Conservation (phyloP, 2,888 invertebrate genomes). For the Uloborus plumipes region DNA sequence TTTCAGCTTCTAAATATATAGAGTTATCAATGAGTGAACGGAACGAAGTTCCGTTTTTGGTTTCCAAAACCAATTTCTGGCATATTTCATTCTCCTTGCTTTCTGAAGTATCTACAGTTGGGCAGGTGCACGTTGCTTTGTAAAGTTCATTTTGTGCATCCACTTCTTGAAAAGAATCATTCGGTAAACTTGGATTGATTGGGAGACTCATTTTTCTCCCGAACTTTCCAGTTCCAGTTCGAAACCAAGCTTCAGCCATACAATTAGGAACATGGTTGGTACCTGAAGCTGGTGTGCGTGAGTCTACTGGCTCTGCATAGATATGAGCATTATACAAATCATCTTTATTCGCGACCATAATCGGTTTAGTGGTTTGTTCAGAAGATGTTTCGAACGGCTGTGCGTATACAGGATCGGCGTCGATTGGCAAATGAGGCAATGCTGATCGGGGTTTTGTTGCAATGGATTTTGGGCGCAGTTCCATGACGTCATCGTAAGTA, state of each 20-base stretch:
- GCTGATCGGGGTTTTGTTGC: slow-evolving; percentile 20
- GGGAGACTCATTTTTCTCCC: slow-evolving; percentile 34
- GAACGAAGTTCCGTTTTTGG: neutral
- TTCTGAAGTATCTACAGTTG: too few species aligned
- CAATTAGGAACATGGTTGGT: slow-evolving; percentile 4
- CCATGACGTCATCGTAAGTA: slow-evolving; percentile 37
- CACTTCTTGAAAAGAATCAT: too few species aligned
- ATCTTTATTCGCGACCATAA: neutral
- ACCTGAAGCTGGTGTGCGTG: slow-evolving; percentile 12
- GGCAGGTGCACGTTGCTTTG: too few species aligned
- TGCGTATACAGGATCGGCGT: slow-evolving; percentile 58
- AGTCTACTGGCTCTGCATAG: slow-evolving; percentile 58
- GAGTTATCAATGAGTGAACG: slow-evolving; percentile 21
- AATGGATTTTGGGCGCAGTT: slow-evolving; percentile 15
- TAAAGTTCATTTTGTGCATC: too few species aligned
- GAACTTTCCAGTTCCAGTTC: slow-evolving; percentile 24
- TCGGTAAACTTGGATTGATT: neutral
- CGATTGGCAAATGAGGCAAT: slow-evolving; percentile 36
- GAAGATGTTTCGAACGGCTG: slow-evolving; percentile 49
- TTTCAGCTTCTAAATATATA: slow-evolving; percentile 25
- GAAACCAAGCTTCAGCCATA: slow-evolving; percentile 11
- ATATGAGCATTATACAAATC: slow-evolving; percentile 53
- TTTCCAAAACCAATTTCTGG: neutral
- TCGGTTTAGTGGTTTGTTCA: neutral
- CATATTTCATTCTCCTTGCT: neutral